phyloP scores from a whole-genome alignment of 2,888 invertebrate species.

The Vandiemenella viatica region DNA sequence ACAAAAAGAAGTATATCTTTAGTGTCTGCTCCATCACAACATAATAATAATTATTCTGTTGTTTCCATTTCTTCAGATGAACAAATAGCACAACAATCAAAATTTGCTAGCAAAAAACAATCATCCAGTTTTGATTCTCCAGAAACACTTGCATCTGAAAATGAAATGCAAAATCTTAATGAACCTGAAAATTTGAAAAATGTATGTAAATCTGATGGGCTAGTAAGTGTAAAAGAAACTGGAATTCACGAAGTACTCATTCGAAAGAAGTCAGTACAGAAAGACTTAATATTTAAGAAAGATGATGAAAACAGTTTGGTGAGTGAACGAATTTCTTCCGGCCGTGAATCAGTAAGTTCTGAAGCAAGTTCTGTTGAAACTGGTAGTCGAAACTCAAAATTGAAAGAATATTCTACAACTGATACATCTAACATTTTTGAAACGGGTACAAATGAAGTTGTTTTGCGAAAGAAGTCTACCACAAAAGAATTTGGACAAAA shows the following conservation, averaged over 20 bases:
- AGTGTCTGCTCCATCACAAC: slow-evolving; percentile 10
- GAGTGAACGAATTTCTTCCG: not conserved
- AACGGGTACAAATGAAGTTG: slow-evolving; percentile 27
- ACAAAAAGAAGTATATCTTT: slow-evolving; percentile 7
- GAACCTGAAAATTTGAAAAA: slow-evolving; percentile 11
- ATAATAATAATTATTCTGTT: slow-evolving; percentile 10
- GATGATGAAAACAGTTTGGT: slow-evolving; percentile 1
- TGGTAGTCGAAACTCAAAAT: not conserved
- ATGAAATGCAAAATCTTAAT: slow-evolving; percentile 4
- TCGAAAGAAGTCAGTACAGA: not conserved
- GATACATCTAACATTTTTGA: too few species aligned
- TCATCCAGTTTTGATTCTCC: slow-evolving; percentile 38
- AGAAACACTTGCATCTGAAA: slow-evolving; percentile 17
- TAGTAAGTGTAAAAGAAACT: slow-evolving; percentile 3
- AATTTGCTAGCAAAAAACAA: slow-evolving; percentile 38
- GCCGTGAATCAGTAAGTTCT: not conserved
- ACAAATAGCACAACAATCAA: slow-evolving; percentile 16
- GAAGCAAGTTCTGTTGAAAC: not conserved
- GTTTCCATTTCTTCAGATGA: not conserved
- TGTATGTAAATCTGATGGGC: slow-evolving; percentile 3
- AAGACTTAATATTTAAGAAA: slow-evolving; percentile 4
- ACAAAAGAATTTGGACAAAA: slow-evolving; percentile 25
- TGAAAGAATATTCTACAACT: not conserved
- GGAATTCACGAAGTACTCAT: not conserved
- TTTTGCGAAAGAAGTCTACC: slow-evolving; percentile 40